phyloP scores from a whole-genome alignment of 2,113 vertebrate genomes.

The Clarias macrocephalus region DNA sequence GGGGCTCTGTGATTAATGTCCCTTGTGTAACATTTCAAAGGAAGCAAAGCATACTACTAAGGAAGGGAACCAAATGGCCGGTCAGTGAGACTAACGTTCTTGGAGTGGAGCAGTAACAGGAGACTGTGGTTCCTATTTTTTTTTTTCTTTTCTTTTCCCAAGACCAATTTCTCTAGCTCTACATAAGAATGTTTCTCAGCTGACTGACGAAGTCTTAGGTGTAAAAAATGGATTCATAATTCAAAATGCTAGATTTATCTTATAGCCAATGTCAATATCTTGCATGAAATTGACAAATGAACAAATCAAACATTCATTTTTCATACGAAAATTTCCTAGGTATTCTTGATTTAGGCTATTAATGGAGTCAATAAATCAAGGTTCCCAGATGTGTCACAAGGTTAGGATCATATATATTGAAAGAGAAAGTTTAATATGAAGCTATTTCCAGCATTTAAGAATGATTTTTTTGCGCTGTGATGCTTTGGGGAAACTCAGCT shows the following conservation, averaged over 20 bases:
- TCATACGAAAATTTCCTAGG: not conserved
- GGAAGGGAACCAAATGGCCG: conserved; percentile 31
- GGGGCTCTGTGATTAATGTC: conserved; percentile 54
- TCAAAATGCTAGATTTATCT: not conserved
- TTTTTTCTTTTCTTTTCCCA: not conserved
- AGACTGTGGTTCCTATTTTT: conserved; percentile 20
- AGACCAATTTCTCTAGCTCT: not conserved
- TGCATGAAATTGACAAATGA: no score
- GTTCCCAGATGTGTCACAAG: not conserved
- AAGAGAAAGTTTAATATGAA: not conserved
- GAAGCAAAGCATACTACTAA: conserved; percentile 48
- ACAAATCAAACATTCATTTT: no score
- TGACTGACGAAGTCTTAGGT: not conserved
- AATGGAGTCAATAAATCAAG: not conserved
- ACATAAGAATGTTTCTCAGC: not conserved
- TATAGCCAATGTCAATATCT: no score
- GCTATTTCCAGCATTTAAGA: not conserved
- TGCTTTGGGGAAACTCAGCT: not conserved
- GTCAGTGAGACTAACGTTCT: not conserved
- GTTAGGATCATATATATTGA: not conserved
- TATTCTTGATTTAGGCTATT: not conserved
- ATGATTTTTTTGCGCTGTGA: not conserved
- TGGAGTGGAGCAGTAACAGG: not conserved
- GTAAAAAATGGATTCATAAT: not conserved
- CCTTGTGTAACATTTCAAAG: conserved; percentile 55